Evolutionary conservation across 2,797 vertebrate genomes (phyloP), one percentile per base, ranked within the genome.

Genomic region (Onychomys torridus): DNA sequence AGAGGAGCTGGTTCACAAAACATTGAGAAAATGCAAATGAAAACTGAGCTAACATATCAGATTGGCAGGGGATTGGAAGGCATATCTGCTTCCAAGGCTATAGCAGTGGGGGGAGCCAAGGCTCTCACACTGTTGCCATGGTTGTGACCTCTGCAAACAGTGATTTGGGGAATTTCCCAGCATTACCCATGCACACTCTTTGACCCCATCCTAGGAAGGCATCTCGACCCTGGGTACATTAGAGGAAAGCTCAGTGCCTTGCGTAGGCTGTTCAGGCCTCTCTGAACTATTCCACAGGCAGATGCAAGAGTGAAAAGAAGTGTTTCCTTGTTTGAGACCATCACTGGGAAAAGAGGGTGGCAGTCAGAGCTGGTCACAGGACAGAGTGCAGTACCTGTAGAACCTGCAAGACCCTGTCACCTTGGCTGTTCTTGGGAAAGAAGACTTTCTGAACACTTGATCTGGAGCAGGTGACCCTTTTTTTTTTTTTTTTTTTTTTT

Each of bases 71-170:
- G 55, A 19, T 57, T 17, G 17, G 55, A 57, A 57, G 55, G 55
- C 55, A 17, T 19, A 19, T 23, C 14, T 2, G 40, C 3, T 23
- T 2, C 6, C 17, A 5, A 0, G 8, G 1, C 1, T n/a, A 43
- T 1, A 7, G 40, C 0, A 2, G 46, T 1, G 52, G 6, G 77
- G 46, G 63, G 73, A 17, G 0, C 0, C 29, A 17, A 43, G 55
- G 49, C 19, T 27, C n/a, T 0, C 5, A 4, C 0, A 1, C 1
- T 12, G 2, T 1, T 21, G 27, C 5, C 34, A 65, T 8, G 49
- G 34, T 1, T 0, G 2, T 19, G 14, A 4, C 43, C 78, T 76
- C 46, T 2, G 23, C 3, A 11, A 76, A 23, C 63, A 25, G 10
- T 32, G 13, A 0, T 14, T 5, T 2, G 75, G 63, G 65, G 46